Base-by-base conservation (phyloP, 2,888 invertebrate species). In the Chironomus tentans region DNA sequence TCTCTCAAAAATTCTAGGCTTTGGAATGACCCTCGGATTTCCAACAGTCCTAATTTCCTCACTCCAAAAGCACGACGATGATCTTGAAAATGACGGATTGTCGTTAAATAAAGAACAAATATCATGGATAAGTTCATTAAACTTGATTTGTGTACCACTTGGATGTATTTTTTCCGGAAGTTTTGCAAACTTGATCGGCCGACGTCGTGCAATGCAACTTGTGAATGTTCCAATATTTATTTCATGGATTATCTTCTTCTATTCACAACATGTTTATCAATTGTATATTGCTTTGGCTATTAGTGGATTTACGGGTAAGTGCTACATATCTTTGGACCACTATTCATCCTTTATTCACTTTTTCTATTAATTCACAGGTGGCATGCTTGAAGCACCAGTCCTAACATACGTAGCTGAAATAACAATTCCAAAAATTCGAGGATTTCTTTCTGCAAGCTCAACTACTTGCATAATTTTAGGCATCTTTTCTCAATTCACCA, bases 61-160 rank as follows among this genome's bases (percentile, higher is more conserved):
- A 6, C 86, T 72, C 38, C 46, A 72, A 62, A 72, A 82, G 69
- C 81, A 80, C 56, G 81, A 80, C 77, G 38, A 13, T 28, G 48
- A 80, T 68, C 72, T 81, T 76, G 47, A 15, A 48, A 56, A 80
- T 68, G 73, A 82, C 2, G 86, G 85, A 78, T 79, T 89, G 82
- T 82, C 85, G 77, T 83, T 92, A 77, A 86, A 86, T 76, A 86
- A 86, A 79, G 87, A 88, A 18, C 87, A 90, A 82, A 87, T 91
- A 79, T 92, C 92, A 38, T 92, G 92, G 91, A 90, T 92, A 92
- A 93, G 93, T 84, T 93, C 93, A 18, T 88, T 93, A 72, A 92
- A 92, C 81, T 84, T 92, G 77, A 91, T 93, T 78, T 88, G 91
- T 79, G 93, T 94, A 15, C 93, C 94, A 0, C 78, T 93, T 74